phyloP scores from a whole-genome alignment of 2,113 vertebrate genomes.

The Trichechus manatus region DNA sequence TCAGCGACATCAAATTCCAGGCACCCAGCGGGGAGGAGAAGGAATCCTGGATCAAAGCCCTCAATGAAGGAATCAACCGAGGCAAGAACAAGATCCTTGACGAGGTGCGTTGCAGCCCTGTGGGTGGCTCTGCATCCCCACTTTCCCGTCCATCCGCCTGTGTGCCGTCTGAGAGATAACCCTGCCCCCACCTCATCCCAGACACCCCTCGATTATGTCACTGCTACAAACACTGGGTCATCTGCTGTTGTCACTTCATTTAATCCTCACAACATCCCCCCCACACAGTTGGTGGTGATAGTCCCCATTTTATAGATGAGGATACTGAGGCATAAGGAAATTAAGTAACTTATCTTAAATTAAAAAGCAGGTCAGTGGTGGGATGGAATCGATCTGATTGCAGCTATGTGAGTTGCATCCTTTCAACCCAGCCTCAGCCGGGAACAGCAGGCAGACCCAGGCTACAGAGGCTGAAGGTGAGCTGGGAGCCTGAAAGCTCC shows the following conservation, averaged over 20 bases:
- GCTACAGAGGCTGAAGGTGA: neutral
- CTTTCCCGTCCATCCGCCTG: neutral
- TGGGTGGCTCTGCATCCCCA: neutral
- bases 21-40: conserved; percentile 93
- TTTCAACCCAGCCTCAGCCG: neutral
- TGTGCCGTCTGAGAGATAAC: neutral
- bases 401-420: neutral
- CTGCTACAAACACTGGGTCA: neutral
- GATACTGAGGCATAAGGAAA: conserved; percentile 43
- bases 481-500: neutral
- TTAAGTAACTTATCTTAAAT: neutral
- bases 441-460: neutral
- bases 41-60: conserved; percentile 96
- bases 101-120: conserved; percentile 89
- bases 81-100: conserved; percentile 97
- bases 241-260: neutral
- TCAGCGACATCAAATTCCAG: conserved; percentile 95
- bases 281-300: neutral
- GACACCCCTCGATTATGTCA: neutral
- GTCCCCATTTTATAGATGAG: neutral
- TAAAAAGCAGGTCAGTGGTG: neutral
- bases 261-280: neutral
- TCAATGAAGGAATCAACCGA: conserved; percentile 93
- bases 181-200: neutral
- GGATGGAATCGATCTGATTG: neutral